Base-by-base conservation (phyloP, 2,113 vertebrate genomes). In the Leptobrachium ailaonicum region DNA sequence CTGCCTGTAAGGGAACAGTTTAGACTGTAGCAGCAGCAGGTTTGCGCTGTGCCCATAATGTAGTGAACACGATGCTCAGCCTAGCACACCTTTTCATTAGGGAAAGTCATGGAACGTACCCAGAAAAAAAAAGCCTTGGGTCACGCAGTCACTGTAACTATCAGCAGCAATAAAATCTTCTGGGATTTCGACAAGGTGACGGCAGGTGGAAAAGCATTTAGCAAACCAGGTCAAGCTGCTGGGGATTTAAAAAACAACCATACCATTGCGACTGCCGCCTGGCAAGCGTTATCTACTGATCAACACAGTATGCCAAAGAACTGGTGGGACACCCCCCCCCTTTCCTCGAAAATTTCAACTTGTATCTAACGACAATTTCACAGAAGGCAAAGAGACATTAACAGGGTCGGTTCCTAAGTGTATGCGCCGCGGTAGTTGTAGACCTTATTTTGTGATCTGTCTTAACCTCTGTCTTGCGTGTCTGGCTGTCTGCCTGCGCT, bases 381-480 rank as follows among this genome's bases (percentile, higher is more conserved):
- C 83, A 84, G 86, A 87, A 87, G 64, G 84, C 83, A 88, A 89
- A 88, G 88, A 50, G 13, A 80, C 72, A 82, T 45, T 44, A 60
- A 71, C 43, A 2, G 75, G 82, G 69, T 83, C 45, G 74, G 82
- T 87, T 89, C 84, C 86, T 87, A 75, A 73, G 88, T 90, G 90
- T 2, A 0, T 62, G 43, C 6, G 2, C 68, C 66, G 76, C 0
- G 11, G 11, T 69, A 40, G 60, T 75, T 67, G 66, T 76, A 87
- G 85, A 87, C 85, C 84, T 85, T 82, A 1, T 84, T 79, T 47
- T 80, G 8, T 79, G 64, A 81, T 41, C 75, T 8, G 82, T 58
- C 43, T 82, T 87, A 90, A 91, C 90, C 90, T 94, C 85, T 90
- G 89, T 91, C 91, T 91, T 85, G 89, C 84, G 87, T 87, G 85